These are phyloP conservation scores for Ecliptopera silaceata DNA, from an alignment of 2,888 invertebrate species.

Conservation along the genomic window DNA sequence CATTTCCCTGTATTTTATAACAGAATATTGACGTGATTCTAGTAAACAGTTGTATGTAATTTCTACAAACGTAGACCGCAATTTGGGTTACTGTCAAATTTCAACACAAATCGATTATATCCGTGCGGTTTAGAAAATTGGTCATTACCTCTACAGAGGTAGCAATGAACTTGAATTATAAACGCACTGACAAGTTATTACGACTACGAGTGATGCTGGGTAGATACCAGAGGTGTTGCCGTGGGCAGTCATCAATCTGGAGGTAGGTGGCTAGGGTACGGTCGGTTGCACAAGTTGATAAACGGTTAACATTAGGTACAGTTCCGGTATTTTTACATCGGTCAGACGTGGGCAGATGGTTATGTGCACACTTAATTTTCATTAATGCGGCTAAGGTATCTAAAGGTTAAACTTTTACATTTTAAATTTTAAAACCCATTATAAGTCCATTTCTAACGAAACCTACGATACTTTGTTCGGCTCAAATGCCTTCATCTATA, in stretches of 20 bases:
- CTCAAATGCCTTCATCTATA: no score
- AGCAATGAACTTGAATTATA: conserved; percentile 66
- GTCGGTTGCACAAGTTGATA: conserved; percentile 8
- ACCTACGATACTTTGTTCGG: no score
- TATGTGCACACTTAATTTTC: neutral
- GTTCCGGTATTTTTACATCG: neutral
- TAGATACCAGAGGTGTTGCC: conserved; percentile 5
- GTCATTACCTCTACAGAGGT: conserved; percentile 51
- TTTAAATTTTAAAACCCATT: no score
- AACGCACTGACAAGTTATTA: conserved; percentile 55
- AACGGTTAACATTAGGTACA: neutral
- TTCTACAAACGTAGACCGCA: neutral
- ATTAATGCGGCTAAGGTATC: neutral
- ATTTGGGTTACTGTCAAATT: conserved; percentile 34
- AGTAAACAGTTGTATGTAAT: conserved; percentile 2
- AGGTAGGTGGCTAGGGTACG: neutral
- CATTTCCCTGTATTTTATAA: neutral
- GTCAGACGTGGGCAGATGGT: neutral
- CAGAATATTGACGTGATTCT: no score
- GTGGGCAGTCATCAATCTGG: conserved; percentile 11
- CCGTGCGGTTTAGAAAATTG: conserved; percentile 57
- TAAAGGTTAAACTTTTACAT: no score
- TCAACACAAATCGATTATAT: conserved; percentile 46
- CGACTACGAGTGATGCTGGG: conserved; percentile 48
- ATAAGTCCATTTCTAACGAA: no score